These are phyloP conservation scores for Calephelis virginiensis DNA, from an alignment of 1,140 invertebrate genomes.

Conservation along the genomic window DNA sequence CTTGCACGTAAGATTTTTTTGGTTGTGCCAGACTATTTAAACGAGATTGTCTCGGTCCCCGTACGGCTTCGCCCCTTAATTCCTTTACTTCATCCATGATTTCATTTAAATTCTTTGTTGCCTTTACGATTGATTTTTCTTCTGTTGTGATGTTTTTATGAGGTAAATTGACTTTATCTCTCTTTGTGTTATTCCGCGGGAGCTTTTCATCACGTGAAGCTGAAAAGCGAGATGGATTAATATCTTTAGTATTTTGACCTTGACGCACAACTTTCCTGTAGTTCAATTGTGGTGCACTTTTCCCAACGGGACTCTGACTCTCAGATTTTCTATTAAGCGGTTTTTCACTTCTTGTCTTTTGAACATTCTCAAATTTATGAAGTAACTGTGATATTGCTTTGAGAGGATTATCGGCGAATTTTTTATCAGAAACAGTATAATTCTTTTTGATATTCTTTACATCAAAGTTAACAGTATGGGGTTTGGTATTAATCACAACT, in stretches of 20 bases:
- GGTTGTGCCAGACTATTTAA: conserved; percentile 62
- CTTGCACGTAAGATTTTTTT: conserved; percentile 51
- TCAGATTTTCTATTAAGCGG: conserved; percentile 43
- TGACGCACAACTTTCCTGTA: conserved; percentile 31
- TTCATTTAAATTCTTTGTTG: conserved; percentile 46
- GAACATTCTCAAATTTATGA: conserved; percentile 59
- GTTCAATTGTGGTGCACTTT: conserved; percentile 28
- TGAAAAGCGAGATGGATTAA: not conserved
- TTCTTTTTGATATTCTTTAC: conserved; percentile 40
- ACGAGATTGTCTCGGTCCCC: conserved; percentile 52
- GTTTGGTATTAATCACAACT: conserved; percentile 54
- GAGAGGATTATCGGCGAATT: conserved; percentile 50
- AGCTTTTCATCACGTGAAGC: not conserved
- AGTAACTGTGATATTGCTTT: conserved; percentile 67
- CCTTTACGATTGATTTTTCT: conserved; percentile 36
- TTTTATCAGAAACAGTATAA: conserved; percentile 31
- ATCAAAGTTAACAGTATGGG: conserved; percentile 35
- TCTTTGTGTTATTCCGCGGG: not conserved
- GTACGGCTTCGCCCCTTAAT: conserved; percentile 61
- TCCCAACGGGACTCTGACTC: conserved; percentile 24
- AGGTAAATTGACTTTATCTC: not conserved
- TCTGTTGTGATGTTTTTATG: conserved; percentile 8
- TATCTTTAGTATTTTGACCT: conserved; percentile 35
- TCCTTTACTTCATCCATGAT: conserved; percentile 65
- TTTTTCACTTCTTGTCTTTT: conserved; percentile 43